phyloP scores from a whole-genome alignment of 2,888 invertebrate genomes.

The Drosophila helvetica region DNA sequence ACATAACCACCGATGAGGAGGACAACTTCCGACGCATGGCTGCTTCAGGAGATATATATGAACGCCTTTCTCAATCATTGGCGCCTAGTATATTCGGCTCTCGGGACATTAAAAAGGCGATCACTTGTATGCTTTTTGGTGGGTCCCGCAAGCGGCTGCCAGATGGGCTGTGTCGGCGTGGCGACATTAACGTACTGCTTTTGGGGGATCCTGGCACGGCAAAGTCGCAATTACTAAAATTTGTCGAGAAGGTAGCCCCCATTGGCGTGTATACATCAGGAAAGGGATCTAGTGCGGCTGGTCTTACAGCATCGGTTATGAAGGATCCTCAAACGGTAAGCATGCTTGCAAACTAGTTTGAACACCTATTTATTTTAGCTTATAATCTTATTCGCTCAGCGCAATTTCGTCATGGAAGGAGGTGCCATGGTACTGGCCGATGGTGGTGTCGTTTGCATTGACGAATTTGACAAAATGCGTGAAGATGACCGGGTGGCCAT shows the following conservation, averaged over 20 bases:
- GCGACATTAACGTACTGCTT: slow-evolving; percentile 97
- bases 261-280: slow-evolving; percentile 99
- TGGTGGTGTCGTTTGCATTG: slow-evolving; percentile 99
- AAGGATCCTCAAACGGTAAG: slow-evolving; percentile 95
- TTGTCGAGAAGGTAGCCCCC: slow-evolving; percentile 97
- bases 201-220: slow-evolving; percentile 99
- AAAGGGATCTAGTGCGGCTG: slow-evolving; percentile 99
- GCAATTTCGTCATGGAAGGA: slow-evolving; percentile 98
- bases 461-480: slow-evolving; percentile 99
- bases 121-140: slow-evolving; percentile 97
- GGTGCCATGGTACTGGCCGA: slow-evolving; percentile 99
- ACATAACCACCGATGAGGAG: slow-evolving; percentile 89
- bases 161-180: slow-evolving; percentile 97
- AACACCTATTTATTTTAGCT: too few relatives aligned
- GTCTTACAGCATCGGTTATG: slow-evolving; percentile 98
- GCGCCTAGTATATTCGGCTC: slow-evolving; percentile 99
- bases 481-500: slow-evolving; percentile 99
- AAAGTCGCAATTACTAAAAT: slow-evolving; percentile 98
- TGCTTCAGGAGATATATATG: slow-evolving; percentile 93
- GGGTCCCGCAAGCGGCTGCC: slow-evolving; percentile 95
- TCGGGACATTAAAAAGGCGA: slow-evolving; percentile 97
- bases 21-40: slow-evolving; percentile 88
- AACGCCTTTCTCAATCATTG: slow-evolving; percentile 93
- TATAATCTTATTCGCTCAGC: slow-evolving; percentile 84
- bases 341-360: slow-evolving; percentile 34